These are phyloP conservation scores for Sciurus carolinensis DNA, from an alignment of 2,797 vertebrate species.

Conservation along the genomic window DNA sequence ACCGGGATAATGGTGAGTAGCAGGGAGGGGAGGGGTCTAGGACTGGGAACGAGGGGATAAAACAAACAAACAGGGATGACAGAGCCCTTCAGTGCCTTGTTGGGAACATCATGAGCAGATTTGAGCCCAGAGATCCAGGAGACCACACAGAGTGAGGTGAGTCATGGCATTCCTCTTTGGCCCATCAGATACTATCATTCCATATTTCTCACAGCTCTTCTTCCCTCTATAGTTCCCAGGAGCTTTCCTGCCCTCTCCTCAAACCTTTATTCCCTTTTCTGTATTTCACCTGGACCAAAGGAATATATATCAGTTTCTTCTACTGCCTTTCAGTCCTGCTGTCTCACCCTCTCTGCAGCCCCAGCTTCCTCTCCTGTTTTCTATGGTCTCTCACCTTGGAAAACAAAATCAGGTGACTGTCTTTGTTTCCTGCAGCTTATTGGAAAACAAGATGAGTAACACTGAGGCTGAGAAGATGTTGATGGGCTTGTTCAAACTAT, in stretches of 20 bases:
- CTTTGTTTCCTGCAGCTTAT: background rate
- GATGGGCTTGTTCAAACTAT: background rate
- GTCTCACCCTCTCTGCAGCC: background rate
- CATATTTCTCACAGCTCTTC: background rate
- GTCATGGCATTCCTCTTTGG: background rate
- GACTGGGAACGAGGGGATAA: background rate
- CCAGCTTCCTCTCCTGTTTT: too few species aligned
- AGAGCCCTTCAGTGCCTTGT: background rate
- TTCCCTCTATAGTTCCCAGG: background rate
- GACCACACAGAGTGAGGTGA: background rate
- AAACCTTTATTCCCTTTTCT: background rate
- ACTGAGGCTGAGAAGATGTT: background rate
- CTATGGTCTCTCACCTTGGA: background rate
- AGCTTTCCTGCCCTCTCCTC: background rate
- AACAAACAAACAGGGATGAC: too few species aligned
- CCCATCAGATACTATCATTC: too few species aligned
- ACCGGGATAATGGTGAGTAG: background rate
- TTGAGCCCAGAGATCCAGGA: background rate
- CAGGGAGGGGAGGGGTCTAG: too few species aligned
- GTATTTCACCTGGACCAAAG: background rate
- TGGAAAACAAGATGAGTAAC: background rate
- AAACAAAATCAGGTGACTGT: background rate
- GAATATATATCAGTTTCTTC: too few species aligned
- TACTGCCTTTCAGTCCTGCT: too few species aligned
- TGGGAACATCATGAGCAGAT: background rate